Evolutionary conservation across 2,888 invertebrate genomes (phyloP).

Genomic region (Abrostola tripartita): DNA sequence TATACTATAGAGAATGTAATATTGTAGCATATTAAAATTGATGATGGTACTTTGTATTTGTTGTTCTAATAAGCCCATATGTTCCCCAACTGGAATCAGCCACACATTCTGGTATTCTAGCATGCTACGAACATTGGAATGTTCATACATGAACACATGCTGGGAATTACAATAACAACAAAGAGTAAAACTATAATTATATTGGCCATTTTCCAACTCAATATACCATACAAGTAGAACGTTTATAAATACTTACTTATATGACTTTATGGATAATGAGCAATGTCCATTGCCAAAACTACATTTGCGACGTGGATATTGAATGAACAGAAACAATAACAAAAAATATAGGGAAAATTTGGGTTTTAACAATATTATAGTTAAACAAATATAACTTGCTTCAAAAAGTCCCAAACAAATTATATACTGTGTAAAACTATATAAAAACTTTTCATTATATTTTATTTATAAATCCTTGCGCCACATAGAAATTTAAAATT

Average conservation of each 20-base stretch:
- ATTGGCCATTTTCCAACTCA: constrained; percentile 37
- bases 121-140: not conserved
- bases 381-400: too few relatives aligned
- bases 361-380: too few relatives aligned
- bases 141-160: constrained; percentile 5
- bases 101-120: not conserved
- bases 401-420: too few relatives aligned
- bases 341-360: not conserved
- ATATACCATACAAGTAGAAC: constrained; percentile 1
- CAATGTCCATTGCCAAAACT: constrained; percentile 20
- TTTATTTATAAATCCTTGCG: not conserved
- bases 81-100: not conserved
- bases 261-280: constrained; percentile 6
- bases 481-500: constrained; percentile 56
- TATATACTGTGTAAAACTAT: too few relatives aligned
- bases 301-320: not conserved
- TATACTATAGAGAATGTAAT: too few relatives aligned
- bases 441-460: not conserved
- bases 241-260: constrained; percentile 8
- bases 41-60: too few relatives aligned
- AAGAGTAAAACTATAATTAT: constrained; percentile 2
- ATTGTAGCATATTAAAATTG: too few relatives aligned
- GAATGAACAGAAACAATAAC: not conserved
- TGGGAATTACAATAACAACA: constrained; percentile 7
- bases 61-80: too few relatives aligned